Percentiles rank a stretch among this genome's conserved stretches.
phyloP scores from a whole-genome alignment of 2,888 invertebrate genomes.

The Brachynemurus nebulosus region DNA sequence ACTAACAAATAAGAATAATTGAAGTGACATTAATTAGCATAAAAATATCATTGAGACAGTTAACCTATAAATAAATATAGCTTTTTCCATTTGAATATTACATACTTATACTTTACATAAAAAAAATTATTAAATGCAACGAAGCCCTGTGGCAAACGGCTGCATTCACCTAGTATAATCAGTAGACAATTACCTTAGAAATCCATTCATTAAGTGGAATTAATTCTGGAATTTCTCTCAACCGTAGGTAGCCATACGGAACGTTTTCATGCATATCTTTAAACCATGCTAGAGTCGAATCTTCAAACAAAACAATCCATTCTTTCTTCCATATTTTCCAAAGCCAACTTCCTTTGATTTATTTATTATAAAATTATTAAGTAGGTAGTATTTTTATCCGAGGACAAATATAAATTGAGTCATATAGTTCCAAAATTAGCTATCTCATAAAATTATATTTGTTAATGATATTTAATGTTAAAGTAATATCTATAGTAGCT shows the following conservation, averaged over 20 bases:
- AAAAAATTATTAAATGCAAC: too few relatives aligned
- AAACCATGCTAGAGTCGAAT: slow-evolving; percentile 79
- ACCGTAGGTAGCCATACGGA: slow-evolving; percentile 37
- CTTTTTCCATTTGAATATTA: background rate
- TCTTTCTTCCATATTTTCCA: slow-evolving; percentile 74
- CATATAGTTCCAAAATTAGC: too few relatives aligned
- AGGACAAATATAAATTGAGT: too few relatives aligned
- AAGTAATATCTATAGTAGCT: too few relatives aligned
- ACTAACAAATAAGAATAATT: too few relatives aligned
- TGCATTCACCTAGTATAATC: too few relatives aligned
- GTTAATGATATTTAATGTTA: too few relatives aligned
- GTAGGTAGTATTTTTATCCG: background rate
- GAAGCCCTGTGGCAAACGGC: too few relatives aligned
- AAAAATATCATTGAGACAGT: too few relatives aligned
- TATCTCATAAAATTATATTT: too few relatives aligned
- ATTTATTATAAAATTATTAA: background rate
- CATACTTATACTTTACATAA: background rate
- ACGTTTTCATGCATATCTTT: slow-evolving; percentile 43
- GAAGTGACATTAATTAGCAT: too few relatives aligned
- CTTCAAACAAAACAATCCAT: slow-evolving; percentile 72
- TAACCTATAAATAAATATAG: background rate
- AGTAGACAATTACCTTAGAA: slow-evolving; percentile 42
- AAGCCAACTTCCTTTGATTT: slow-evolving; percentile 55
- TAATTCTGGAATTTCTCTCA: slow-evolving; percentile 70
- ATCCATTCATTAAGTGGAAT: slow-evolving; percentile 72